These are phyloP conservation scores for Myanophis thanlyinensis DNA, from an alignment of 2,113 vertebrate species.

Conservation along the genomic window DNA sequence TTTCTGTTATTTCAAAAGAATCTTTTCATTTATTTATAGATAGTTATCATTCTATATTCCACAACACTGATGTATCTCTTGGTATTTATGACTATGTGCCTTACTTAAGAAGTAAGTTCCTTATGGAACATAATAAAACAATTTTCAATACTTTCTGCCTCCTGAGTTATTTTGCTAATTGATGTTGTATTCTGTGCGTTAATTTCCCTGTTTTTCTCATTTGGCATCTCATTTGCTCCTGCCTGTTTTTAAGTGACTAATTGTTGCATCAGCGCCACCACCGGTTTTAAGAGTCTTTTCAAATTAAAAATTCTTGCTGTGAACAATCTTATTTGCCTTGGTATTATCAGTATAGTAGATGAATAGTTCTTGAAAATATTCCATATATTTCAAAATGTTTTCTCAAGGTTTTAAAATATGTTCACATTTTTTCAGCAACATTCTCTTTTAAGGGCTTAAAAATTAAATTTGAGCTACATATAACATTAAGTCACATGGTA, in stretches of 20 bases:
- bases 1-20: neutral
- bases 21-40: rapidly evolving
- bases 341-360: neutral
- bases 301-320: neutral
- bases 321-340: neutral
- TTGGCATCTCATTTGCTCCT: neutral
- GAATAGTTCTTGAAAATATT: neutral
- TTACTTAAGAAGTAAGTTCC: neutral
- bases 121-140: neutral
- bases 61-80: neutral
- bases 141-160: neutral
- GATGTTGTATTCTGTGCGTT: neutral
- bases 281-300: neutral
- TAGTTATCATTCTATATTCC: neutral
- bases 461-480: neutral
- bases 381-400: neutral
- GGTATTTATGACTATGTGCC: neutral
- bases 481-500: neutral
- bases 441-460: neutral
- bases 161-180: neutral
- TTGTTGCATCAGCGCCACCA: neutral
- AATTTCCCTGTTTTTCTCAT: neutral
- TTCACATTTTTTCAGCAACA: neutral
- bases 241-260: neutral
- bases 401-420: neutral